Conservation (phyloP, 2,888 invertebrate species). For the Dasypogon diadema region DNA sequence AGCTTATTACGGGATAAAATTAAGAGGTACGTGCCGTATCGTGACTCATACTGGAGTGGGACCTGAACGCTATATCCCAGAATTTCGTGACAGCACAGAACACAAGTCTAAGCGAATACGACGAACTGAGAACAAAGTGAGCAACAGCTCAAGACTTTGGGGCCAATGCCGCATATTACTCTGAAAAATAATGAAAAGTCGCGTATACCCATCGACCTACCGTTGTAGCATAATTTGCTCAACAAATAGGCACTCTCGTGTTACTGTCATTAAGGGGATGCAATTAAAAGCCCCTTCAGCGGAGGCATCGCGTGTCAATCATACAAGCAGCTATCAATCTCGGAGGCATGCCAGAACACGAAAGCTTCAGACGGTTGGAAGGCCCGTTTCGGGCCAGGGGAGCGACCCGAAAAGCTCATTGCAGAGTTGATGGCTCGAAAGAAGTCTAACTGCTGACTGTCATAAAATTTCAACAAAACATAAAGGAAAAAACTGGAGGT, state of each 20-base stretch:
- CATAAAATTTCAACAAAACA: constrained; percentile 45
- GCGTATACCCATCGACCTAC: too few relatives aligned
- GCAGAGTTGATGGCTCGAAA: constrained; percentile 18
- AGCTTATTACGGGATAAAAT: constrained; percentile 36
- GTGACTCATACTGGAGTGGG: not conserved
- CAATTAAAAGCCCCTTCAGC: constrained; percentile 52
- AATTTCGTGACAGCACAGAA: not conserved
- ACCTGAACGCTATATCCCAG: not conserved
- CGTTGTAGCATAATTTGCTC: constrained; percentile 23
- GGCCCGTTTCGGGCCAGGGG: not conserved
- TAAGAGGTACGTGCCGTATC: not conserved
- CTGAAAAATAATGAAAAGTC: constrained; percentile 36
- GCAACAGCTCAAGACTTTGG: constrained; percentile 36
- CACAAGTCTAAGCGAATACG: not conserved
- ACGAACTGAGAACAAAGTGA: not conserved
- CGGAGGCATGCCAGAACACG: constrained; percentile 8
- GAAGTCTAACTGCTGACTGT: constrained; percentile 49
- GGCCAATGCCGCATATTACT: not conserved
- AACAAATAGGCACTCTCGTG: constrained; percentile 50
- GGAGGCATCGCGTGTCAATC: constrained; percentile 52
- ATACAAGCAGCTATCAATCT: constrained; percentile 52
- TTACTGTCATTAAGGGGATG: constrained; percentile 52
- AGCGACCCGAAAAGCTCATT: not conserved
- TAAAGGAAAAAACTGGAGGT: constrained; percentile 25
- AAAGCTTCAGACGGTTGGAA: constrained; percentile 16